Conservation (phyloP, 2,797 vertebrate species). For the Ctenosaura bakeri region DNA sequence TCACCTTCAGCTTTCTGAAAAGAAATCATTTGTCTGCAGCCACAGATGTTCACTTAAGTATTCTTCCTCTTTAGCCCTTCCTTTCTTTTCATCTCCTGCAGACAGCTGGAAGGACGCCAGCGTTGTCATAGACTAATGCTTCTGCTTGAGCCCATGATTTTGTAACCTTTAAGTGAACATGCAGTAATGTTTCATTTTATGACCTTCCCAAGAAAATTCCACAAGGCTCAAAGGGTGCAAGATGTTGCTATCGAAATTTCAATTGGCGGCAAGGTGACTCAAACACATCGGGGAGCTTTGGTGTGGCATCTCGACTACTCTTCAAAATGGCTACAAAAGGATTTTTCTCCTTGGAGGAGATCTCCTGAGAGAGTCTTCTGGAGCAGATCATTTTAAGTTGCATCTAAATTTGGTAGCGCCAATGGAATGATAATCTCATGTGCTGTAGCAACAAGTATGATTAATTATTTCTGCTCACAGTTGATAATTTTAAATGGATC, state of each 20-base stretch:
- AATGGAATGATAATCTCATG: background rate
- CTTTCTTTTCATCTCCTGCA: constrained; percentile 66
- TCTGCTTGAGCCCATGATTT: constrained; percentile 69
- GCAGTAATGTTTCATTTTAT: constrained; percentile 74
- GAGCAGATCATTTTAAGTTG: constrained; percentile 12
- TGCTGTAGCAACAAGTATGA: background rate
- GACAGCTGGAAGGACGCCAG: constrained; percentile 64
- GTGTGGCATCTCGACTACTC: constrained; percentile 11
- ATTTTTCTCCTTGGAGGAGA: background rate
- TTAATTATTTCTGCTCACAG: background rate
- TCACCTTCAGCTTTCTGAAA: background rate
- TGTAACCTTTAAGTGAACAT: constrained; percentile 72
- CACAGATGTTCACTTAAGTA: constrained; percentile 27
- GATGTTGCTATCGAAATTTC: constrained; percentile 67
- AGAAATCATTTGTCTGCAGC: constrained; percentile 5
- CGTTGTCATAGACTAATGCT: constrained; percentile 64
- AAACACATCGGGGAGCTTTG: constrained; percentile 2
- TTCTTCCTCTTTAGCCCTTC: constrained; percentile 30
- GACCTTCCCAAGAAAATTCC: constrained; percentile 73
- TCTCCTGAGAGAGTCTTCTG: background rate
- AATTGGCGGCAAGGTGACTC: constrained; percentile 63
- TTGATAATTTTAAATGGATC: constrained; percentile 3
- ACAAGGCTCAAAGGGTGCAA: constrained; percentile 67
- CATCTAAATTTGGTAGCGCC: background rate
- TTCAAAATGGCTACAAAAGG: background rate